These are phyloP conservation scores for Phoxinus phoxinus DNA, from an alignment of 2,113 vertebrate species.

Conservation along the genomic window DNA sequence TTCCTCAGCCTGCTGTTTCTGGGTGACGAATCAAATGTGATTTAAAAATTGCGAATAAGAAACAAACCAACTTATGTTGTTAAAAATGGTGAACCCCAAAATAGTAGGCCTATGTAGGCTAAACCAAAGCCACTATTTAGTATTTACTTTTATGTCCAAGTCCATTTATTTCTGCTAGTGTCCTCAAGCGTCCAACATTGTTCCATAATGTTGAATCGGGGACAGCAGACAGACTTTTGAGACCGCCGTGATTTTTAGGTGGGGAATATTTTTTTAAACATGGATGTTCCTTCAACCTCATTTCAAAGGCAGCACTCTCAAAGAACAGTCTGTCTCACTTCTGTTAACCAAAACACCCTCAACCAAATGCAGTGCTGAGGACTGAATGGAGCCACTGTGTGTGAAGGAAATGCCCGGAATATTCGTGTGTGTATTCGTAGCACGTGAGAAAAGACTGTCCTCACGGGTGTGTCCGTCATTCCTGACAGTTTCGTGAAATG, in stretches of 20 bases:
- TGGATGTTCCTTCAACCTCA: conserved; percentile 69
- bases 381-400: conserved; percentile 71
- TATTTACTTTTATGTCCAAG: neutral
- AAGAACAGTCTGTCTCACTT: conserved; percentile 70
- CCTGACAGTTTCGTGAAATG: conserved; percentile 13
- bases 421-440: conserved; percentile 28
- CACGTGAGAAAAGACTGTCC: conserved; percentile 44
- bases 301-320: conserved; percentile 72
- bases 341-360: conserved; percentile 67
- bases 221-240: conserved; percentile 56
- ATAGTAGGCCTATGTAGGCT: neutral
- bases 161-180: neutral
- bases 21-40: neutral
- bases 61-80: neutral
- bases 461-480: conserved; percentile 3
- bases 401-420: conserved; percentile 51
- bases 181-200: neutral
- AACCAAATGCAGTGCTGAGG: conserved; percentile 27
- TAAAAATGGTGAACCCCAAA: neutral
- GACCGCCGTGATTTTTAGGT: conserved; percentile 62
- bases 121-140: neutral
- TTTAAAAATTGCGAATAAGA: neutral
- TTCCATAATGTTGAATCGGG: neutral
- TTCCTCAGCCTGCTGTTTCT: neutral
- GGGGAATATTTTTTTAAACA: conserved; percentile 72